A percentile compares a stretch with the other conserved stretches of the same genome.
phyloP scores from a whole-genome alignment of 2,888 invertebrate genomes.

The Melanostoma mellinum region DNA sequence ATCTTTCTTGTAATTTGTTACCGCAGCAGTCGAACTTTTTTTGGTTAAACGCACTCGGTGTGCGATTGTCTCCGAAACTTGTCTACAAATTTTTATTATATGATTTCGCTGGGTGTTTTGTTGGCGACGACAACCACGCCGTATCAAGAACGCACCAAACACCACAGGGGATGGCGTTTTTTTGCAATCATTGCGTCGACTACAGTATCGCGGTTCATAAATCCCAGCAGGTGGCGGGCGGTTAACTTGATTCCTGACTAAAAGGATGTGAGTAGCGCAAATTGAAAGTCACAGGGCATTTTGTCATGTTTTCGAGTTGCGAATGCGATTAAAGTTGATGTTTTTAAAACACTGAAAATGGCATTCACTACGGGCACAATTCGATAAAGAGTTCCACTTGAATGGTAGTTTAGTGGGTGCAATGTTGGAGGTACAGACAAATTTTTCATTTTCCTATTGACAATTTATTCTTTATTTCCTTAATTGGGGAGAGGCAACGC shows the following conservation, averaged over 20 bases:
- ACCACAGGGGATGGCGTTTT: constrained; percentile 52
- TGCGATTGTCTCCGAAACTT: constrained; percentile 71
- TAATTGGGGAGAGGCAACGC: constrained; percentile 38
- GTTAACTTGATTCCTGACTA: constrained; percentile 36
- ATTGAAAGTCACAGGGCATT: constrained; percentile 37
- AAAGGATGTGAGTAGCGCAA: constrained; percentile 28
- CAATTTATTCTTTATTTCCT: constrained; percentile 32
- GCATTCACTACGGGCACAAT: constrained; percentile 27
- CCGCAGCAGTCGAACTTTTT: constrained; percentile 35
- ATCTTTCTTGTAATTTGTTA: constrained; percentile 71
- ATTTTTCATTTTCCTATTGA: constrained; percentile 44
- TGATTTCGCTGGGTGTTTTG: constrained; percentile 69
- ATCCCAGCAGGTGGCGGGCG: constrained; percentile 67
- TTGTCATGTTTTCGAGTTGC: constrained; percentile 25
- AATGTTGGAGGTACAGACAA: constrained; percentile 6
- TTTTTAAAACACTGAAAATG: constrained; percentile 24
- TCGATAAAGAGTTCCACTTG: constrained; percentile 55
- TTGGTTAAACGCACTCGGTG: constrained; percentile 48
- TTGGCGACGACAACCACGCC: constrained; percentile 68
- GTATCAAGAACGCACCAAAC: constrained; percentile 47
- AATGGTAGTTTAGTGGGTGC: constrained; percentile 31
- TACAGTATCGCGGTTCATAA: constrained; percentile 70
- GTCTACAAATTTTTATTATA: constrained; percentile 71
- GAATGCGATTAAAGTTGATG: constrained; percentile 29
- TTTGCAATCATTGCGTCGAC: constrained; percentile 67